A percentile compares a stretch with the other conserved stretches of the same genome.
These are phyloP conservation scores for Stenolophus ochropezus DNA, from an alignment of 2,888 invertebrate genomes.

Conservation along the genomic window DNA sequence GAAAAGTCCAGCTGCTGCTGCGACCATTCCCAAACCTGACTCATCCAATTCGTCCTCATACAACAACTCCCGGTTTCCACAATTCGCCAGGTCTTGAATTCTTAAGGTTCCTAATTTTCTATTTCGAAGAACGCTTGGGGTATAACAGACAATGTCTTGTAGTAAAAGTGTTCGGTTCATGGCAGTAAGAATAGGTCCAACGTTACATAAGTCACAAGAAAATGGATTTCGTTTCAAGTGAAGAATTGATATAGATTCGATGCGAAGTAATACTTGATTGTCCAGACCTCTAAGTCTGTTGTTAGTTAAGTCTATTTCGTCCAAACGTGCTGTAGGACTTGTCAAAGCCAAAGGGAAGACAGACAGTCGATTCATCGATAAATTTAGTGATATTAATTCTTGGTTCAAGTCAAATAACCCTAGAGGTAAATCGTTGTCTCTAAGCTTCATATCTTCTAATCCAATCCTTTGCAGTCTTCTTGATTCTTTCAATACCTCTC, in stretches of 20 bases:
- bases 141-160: constrained; percentile 76
- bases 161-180: constrained; percentile 75
- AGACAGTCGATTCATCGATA: constrained; percentile 82
- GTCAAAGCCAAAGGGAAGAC: constrained; percentile 76
- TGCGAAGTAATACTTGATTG: constrained; percentile 74
- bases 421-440: constrained; percentile 74
- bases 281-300: constrained; percentile 82
- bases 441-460: constrained; percentile 77
- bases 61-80: constrained; percentile 75
- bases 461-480: constrained; percentile 76
- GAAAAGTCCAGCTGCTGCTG: constrained; percentile 76
- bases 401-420: constrained; percentile 77
- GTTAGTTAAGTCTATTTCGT: constrained; percentile 82
- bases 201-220: constrained; percentile 82
- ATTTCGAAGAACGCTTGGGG: constrained; percentile 78
- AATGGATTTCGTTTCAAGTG: constrained; percentile 75
- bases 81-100: constrained; percentile 73
- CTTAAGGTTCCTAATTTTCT: constrained; percentile 71
- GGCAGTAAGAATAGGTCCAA: constrained; percentile 77
- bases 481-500: constrained; percentile 74
- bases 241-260: constrained; percentile 76
- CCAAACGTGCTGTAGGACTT: constrained; percentile 75
- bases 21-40: constrained; percentile 75
- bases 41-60: constrained; percentile 76
- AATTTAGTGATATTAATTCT: constrained; percentile 78